Evolutionary conservation across 2,888 invertebrate genomes (phyloP), one percentile per base, ranked within the genome.

Genomic region (Microctonus aethiopoides): DNA sequence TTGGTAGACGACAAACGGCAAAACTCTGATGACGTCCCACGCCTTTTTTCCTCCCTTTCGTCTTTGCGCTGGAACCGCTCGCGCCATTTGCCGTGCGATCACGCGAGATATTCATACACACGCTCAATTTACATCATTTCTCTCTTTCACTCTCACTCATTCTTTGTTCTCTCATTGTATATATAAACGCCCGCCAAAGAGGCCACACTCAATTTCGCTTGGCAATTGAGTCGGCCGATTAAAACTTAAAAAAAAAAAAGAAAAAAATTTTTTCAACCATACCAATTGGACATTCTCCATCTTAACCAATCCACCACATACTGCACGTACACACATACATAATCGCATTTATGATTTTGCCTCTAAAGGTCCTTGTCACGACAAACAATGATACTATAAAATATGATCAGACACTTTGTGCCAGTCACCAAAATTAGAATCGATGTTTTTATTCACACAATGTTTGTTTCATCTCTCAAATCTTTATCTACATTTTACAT

Each of bases 151-250:
- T 61, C 20, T 59, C 20, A 34, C 34, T 36, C 24, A 41, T 39
- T 24, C 24, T 61, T 61, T 36, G 20, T 41, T 39, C 13, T 13
- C n/a, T 61, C 20, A 16, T 46, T 4, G 16, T 46, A 26, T 59
- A n/a, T 46, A 26, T 59, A 13, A 57, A 60, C 54, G 29, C 29
- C 46, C 39, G 34, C 22, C 32, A 62, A 62, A 68, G 62, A 65
- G 61, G 69, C 68, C n/a, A 60, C 64, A 71, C 70, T 60, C 74
- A 72, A 73, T 74, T 74, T 73, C 70, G 71, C 71, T 68, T 71
- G 71, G 73, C 74, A 74, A 74, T 74, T 74, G 74, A 70, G 56
- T 68, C 67, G 57, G 65, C 71, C 72, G 73, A 73, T 74, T 73
- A 74, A 69, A 74, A 71, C 69, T 70, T 74, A 67, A 70, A n/a